Evolutionary conservation across 2,888 invertebrate genomes (phyloP), one percentile per base, ranked within the genome.

Genomic region (Callyntrura sp.): DNA sequence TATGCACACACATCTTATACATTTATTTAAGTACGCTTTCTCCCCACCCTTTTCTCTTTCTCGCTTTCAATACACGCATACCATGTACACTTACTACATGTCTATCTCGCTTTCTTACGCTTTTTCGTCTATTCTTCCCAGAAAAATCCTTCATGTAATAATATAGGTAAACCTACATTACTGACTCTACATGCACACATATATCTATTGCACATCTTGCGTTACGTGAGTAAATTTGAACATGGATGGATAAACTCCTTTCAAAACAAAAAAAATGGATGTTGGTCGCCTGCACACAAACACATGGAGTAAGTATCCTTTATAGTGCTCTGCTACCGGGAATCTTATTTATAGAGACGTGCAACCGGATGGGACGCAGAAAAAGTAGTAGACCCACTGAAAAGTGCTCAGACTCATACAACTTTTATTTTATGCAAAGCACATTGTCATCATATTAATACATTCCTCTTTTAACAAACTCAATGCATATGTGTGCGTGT

Each of bases 341-440:
- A n/a, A n/a, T n/a, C n/a, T n/a, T 17, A 0, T 45, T 45, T 45
- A 45, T 73, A 73, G 43, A 73, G 28, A 28, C 25, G 12, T 28
- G 65, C 12, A 11, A 65, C 6, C 25, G 28, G 12, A n/a, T n/a
- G n/a, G n/a, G n/a, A 43, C 17, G 23, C 17, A 12, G 17, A 35
- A 14, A 23, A 28, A 60, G 28, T 12, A 28, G 28, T n/a, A n/a
- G n/a, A n/a, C n/a, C 28, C 14, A 12, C 28, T 14, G 43, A 43
- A 43, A 43, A 70, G 70, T 70, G 17, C 70, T 70, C 17, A 11
- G n/a, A 43, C 20, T 43, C 73, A 23, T 60, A 85, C 73, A 86
- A 79, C 68, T 79, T 76, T 86, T 79, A 79, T 79, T 79, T 86
- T 86, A 86, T 86, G 78, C 86, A 79, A 86, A 86, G 86, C 79